Evolutionary conservation across 92 coral and sea anemone species (phyloP), one percentile per base, ranked within the genome.

Genomic region (Micromussa lordhowensis): DNA sequence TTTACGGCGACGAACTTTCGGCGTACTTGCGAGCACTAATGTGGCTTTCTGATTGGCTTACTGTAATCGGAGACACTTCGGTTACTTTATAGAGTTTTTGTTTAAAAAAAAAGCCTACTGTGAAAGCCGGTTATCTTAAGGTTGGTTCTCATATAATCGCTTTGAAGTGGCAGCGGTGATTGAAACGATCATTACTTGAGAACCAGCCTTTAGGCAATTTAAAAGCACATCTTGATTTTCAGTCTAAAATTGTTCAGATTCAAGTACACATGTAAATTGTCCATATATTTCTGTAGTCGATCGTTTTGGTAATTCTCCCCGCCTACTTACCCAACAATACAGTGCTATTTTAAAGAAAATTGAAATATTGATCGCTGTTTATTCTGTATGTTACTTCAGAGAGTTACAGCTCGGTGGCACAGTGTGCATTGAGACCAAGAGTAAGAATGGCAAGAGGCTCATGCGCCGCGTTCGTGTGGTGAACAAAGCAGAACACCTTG

Each of bases 371-470:
- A 61, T 48, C 21, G 16, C 18, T 30, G 18, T 19, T 10, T 82
- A 2, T 7, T 49, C 16, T 30, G 24, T 19, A 12, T 75, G 48
- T 30, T 77, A 15, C 64, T 64, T 35, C 83, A 92, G 90, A 84
- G 99, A 98, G 88, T 89, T 98, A 3, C 98, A 98, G 82, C 94
- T 98, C 13, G 99, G 98, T 18, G 97, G 98, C 69, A 98, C 99
- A 32, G 99, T 98, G 75, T 98, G 99, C 72, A 98, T 98, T 68
- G 99, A 98, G 88, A 98, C 96, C 81, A 98, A 98, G 80, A 98
- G 96, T 78, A 98, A 98, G 88, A 98, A 98, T 77, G 99, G 98
- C 88, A 98, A 98, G 84, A 91, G 99, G 54, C 89, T 96, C 71
- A 94, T 98, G 99, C 91, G 99, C 12, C 94, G 99, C 19, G 98